Evolutionary conservation across 2,113 vertebrate genomes (phyloP).

Genomic region (Austrofundulus limnaeus): DNA sequence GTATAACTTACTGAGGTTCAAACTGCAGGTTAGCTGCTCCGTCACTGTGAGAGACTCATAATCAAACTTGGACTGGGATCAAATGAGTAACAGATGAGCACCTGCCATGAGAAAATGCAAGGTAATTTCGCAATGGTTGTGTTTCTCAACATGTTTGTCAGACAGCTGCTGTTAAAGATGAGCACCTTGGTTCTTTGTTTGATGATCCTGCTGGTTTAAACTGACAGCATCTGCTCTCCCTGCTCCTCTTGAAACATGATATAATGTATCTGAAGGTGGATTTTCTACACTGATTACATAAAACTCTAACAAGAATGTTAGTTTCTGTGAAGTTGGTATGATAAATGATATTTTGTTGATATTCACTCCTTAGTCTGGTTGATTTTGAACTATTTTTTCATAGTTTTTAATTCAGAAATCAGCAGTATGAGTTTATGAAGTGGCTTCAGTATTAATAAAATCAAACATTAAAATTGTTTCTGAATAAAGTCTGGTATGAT

Average conservation of each 20-base stretch:
- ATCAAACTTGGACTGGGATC: constrained; percentile 42
- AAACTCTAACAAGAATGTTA: background rate
- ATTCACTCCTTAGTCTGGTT: background rate
- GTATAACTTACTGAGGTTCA: constrained; percentile 32
- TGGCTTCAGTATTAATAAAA: background rate
- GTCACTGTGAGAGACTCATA: constrained; percentile 41
- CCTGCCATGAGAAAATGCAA: constrained; percentile 57
- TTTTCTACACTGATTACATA: background rate
- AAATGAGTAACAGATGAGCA: constrained; percentile 32
- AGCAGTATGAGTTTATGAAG: background rate
- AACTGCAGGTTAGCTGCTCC: constrained; percentile 40
- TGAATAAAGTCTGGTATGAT: constrained; percentile 1
- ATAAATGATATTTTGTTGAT: too few species aligned
- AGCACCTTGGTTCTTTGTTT: constrained; percentile 17
- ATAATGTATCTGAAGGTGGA: background rate
- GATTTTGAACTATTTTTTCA: background rate
- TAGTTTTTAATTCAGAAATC: background rate
- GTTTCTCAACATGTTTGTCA: background rate
- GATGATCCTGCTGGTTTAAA: constrained; percentile 11
- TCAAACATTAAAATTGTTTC: background rate
- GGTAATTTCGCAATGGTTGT: constrained; percentile 45
- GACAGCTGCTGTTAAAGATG: constrained; percentile 10
- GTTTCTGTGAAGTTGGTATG: background rate
- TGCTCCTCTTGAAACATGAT: constrained; percentile 4
- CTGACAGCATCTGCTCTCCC: background rate